Evolutionary conservation across 2,888 invertebrate genomes (phyloP).

Genomic region (Nephrotoma guestfalica): DNA sequence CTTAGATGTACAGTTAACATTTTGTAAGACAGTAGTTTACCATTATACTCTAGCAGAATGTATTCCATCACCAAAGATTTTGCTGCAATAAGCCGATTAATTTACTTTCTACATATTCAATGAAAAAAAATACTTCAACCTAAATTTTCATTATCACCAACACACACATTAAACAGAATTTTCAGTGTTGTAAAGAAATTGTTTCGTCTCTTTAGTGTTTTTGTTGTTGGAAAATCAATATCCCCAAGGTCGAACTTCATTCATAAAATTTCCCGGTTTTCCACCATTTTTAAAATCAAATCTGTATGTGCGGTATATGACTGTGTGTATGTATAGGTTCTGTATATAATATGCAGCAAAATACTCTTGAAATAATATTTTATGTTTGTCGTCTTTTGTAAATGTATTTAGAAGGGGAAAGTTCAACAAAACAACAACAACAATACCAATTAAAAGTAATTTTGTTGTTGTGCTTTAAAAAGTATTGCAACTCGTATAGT

Average conservation of each 20-base stretch:
- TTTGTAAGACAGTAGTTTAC: too few species aligned
- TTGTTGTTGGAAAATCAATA: not conserved
- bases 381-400: not conserved
- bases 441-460: too few species aligned
- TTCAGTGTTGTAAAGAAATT: not conserved
- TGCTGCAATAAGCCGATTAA: not conserved
- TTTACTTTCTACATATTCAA: not conserved
- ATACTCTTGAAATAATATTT: not conserved
- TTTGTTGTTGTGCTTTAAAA: too few species aligned
- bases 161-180: not conserved
- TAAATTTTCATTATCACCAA: not conserved
- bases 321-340: not conserved
- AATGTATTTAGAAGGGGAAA: too few species aligned
- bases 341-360: not conserved
- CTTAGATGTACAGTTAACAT: too few species aligned
- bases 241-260: not conserved
- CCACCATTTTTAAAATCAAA: not conserved
- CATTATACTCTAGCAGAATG: too few species aligned
- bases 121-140: not conserved
- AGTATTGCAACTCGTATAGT: too few species aligned
- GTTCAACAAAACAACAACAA: too few species aligned
- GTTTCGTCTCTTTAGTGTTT: not conserved
- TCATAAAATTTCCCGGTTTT: not conserved
- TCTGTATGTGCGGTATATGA: not conserved
- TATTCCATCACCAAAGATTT: not conserved